These are phyloP conservation scores for Lutra lutra DNA, from an alignment of 2,797 vertebrate species.

Conservation along the genomic window DNA sequence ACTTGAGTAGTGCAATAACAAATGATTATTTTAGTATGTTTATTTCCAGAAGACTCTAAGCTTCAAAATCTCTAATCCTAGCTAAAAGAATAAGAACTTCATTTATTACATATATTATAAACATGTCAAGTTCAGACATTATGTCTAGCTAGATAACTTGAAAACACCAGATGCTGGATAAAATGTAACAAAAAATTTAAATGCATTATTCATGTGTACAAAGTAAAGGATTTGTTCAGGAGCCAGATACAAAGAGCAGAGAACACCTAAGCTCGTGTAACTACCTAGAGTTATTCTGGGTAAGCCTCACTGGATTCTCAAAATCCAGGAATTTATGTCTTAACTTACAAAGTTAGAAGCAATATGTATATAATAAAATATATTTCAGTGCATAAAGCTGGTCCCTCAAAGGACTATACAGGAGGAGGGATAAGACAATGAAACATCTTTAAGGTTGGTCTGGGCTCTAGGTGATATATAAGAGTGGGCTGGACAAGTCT, in stretches of 20 bases:
- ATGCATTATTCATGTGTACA: background rate
- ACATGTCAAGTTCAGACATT: background rate
- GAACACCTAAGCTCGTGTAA: background rate
- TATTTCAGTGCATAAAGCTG: background rate
- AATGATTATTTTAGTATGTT: background rate
- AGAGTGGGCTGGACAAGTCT: background rate
- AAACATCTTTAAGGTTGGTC: background rate
- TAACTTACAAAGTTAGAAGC: background rate
- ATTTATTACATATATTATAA: conserved; percentile 3
- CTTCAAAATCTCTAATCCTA: conserved; percentile 36
- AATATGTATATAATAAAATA: background rate
- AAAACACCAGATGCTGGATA: background rate
- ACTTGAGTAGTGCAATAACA: background rate
- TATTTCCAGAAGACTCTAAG: background rate
- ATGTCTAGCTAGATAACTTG: background rate
- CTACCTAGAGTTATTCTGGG: background rate
- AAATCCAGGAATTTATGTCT: background rate
- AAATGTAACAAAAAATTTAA: background rate
- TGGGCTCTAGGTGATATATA: background rate
- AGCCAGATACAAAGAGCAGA: background rate
- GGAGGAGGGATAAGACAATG: background rate
- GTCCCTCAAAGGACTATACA: background rate
- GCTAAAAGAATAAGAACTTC: background rate
- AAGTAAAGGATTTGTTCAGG: background rate
- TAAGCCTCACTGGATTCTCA: too few species aligned